A percentile compares a stretch with the other conserved stretches of the same genome.
These are phyloP conservation scores for Amiota minor DNA, from an alignment of 2,888 invertebrate species.

Conservation along the genomic window DNA sequence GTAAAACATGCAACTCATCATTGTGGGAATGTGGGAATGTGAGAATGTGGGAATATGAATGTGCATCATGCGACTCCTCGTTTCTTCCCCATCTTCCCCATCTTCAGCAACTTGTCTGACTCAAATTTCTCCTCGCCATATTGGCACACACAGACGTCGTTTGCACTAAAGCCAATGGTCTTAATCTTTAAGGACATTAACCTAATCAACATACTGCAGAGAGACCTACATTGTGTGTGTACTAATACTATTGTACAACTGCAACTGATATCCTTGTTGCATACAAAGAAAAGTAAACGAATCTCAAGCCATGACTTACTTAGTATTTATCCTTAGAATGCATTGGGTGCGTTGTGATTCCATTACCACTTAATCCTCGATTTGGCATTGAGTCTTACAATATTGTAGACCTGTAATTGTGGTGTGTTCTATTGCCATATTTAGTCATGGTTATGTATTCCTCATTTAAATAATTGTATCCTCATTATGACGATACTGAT, in stretches of 20 bases:
- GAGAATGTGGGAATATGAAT: neutral
- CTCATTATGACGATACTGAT: too few species aligned
- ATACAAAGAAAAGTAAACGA: too few species aligned
- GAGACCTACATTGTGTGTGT: neutral
- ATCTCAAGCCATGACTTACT: too few species aligned
- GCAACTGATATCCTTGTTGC: slow-evolving; percentile 6
- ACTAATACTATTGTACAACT: neutral
- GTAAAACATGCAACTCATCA: slow-evolving; percentile 27
- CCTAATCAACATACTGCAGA: slow-evolving; percentile 55
- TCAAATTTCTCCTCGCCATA: neutral
- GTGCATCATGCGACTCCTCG: neutral
- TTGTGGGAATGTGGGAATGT: neutral
- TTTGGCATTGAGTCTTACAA: neutral
- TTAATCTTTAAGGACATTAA: slow-evolving; percentile 59
- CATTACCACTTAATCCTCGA: neutral
- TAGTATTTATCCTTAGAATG: slow-evolving; percentile 5
- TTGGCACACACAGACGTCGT: neutral
- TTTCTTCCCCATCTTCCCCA: neutral
- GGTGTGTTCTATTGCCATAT: neutral
- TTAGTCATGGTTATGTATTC: neutral
- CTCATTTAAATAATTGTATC: too few species aligned
- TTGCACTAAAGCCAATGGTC: slow-evolving; percentile 8
- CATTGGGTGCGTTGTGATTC: neutral
- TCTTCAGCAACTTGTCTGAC: neutral
- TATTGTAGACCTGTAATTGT: neutral